A percentile compares a stretch with the other conserved stretches of the same genome.
These are phyloP conservation scores for Muscicapa striata DNA, from an alignment of 2,797 vertebrate species.

Conservation along the genomic window DNA sequence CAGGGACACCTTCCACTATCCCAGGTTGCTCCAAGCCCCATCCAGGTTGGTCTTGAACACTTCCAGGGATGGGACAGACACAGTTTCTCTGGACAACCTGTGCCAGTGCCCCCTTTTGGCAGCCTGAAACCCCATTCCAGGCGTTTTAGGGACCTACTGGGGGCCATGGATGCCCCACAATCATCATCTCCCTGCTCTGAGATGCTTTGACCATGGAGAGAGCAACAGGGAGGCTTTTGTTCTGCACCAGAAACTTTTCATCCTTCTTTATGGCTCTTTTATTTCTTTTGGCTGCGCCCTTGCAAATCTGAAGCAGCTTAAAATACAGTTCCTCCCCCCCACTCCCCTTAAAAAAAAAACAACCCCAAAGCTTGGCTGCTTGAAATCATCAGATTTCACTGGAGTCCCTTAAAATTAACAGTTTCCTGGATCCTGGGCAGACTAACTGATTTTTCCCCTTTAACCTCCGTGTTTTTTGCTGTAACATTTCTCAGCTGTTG, in stretches of 20 bases:
- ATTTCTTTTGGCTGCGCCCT: conserved; percentile 31
- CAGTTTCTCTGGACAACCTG: not conserved
- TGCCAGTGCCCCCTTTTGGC: not conserved
- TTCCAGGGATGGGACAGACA: not conserved
- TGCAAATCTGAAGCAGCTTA: conserved; percentile 48
- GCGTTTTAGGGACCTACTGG: not conserved
- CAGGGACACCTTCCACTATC: too few species aligned
- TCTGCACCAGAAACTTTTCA: conserved; percentile 13
- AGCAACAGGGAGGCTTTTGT: conserved; percentile 43
- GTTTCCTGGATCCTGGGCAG: conserved; percentile 52
- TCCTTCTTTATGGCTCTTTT: conserved; percentile 12
- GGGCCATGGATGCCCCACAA: conserved; percentile 70
- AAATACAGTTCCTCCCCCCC: not conserved
- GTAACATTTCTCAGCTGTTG: not conserved
- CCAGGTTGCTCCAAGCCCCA: not conserved
- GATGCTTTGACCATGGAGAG: not conserved
- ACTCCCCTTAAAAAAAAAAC: not conserved
- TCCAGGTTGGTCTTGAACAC: not conserved
- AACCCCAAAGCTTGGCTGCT: conserved; percentile 29
- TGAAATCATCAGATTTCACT: conserved; percentile 15
- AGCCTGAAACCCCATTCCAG: not conserved
- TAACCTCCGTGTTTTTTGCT: not conserved
- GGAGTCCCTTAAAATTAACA: conserved; percentile 33
- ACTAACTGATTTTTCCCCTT: not conserved
- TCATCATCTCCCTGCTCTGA: conserved; percentile 76